Evolutionary conservation across 2,888 invertebrate genomes (phyloP), one percentile per base, ranked within the genome.

Genomic region (Acheta domesticus): DNA sequence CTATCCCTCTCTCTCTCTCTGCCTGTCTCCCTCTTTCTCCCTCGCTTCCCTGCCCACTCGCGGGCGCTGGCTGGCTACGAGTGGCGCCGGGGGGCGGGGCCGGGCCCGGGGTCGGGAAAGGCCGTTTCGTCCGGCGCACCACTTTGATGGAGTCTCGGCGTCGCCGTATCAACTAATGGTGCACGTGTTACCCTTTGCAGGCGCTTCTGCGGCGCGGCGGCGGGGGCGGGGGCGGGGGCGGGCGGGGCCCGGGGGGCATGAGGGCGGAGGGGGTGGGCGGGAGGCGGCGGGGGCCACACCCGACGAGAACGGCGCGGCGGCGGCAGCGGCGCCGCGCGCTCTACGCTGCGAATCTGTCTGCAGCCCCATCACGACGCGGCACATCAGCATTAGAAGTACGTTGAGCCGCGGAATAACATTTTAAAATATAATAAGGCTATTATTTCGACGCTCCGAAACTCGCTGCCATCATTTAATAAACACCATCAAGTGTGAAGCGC

Each of bases 371-470:
- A 49, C 48, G 48, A 76, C 48, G 48, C 19, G 48, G 19, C 48
- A 48, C 76, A 76, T 76, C 76, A 76, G 76, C 76, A 49, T 76
- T 76, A 76, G 36, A 75, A 36, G 75, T 75, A 75, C 19, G 75
- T 49, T 49, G 49, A 20, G 78, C 82, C 81, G 79, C 80, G 81
- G 80, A 82, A 82, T 81, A 80, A 80, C 82, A 81, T 82, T 82
- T 82, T 81, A 82, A 82, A 81, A 81, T 81, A 81, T 82, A 82
- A 82, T 82, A 82, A 82, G 82, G 82, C 81, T 82, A 82, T 82
- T 82, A 82, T 79, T 80, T 81, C 74, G 77, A 79, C 74, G 75
- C 14, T 49, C 75, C 49, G 62, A 49, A 49, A 77, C 49, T 73
- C 78, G 50, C 50, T 78, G 79, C 80, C 79, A 81, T 81, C 82